phyloP scores from a whole-genome alignment of 2,113 vertebrate species.

The Opisthocomus hoazin region DNA sequence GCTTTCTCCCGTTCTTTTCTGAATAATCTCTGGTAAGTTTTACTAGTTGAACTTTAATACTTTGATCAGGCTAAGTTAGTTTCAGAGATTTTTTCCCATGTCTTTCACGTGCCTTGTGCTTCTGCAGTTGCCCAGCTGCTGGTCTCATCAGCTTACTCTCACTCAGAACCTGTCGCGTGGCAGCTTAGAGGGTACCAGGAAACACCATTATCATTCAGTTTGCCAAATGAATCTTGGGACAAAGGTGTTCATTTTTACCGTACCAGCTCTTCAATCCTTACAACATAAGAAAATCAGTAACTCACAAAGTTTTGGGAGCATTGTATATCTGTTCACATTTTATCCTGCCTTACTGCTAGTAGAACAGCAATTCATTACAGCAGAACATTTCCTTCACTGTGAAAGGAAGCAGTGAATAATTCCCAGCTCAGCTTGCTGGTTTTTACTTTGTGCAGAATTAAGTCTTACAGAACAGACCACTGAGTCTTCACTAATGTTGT shows the following conservation, averaged over 20 bases:
- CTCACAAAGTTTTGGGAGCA: neutral
- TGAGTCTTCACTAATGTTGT: neutral
- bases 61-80: too few species aligned
- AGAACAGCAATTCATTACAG: neutral
- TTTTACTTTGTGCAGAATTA: neutral
- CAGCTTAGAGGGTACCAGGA: neutral
- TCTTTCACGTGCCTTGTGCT: neutral
- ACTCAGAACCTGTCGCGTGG: accelerated
- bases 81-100: neutral
- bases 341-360: neutral
- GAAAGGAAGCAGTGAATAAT: neutral
- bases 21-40: neutral
- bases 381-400: neutral
- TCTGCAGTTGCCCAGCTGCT: neutral
- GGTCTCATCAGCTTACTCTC: neutral
- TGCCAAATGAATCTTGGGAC: neutral
- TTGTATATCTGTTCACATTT: neutral
- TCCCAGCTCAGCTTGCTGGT: neutral
- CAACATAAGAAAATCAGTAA: neutral
- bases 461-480: neutral
- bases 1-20: neutral
- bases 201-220: neutral
- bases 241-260: neutral
- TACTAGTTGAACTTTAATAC: neutral
- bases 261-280: neutral